Evolutionary conservation across 1,140 invertebrate genomes (phyloP).

Genomic region (Patella vulgata): DNA sequence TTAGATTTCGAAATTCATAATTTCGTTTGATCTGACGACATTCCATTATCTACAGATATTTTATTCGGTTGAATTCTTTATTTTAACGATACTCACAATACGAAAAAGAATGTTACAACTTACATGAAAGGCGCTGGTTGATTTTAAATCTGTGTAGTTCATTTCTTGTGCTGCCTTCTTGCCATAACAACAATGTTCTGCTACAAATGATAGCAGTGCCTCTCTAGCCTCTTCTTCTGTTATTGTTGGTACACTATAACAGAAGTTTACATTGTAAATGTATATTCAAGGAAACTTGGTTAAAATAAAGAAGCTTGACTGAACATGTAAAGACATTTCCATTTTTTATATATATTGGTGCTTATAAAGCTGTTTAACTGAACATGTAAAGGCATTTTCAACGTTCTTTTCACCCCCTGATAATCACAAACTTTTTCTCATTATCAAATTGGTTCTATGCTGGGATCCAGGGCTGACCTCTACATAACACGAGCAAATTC

Average conservation of each 20-base stretch:
- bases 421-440: background rate
- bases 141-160: conserved; percentile 68
- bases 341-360: background rate
- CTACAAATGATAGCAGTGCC: conserved; percentile 68
- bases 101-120: too few species aligned
- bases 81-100: too few species aligned
- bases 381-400: background rate
- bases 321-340: background rate
- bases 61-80: too few species aligned
- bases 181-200: conserved; percentile 72
- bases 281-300: too few species aligned
- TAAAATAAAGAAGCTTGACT: background rate
- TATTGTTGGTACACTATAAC: conserved; percentile 58
- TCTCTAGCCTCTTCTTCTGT: conserved; percentile 69
- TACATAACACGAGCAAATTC: too few species aligned
- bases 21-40: too few species aligned
- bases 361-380: background rate
- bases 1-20: too few species aligned
- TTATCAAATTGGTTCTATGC: background rate
- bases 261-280: conserved; percentile 1
- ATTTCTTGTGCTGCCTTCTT: conserved; percentile 68
- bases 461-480: too few species aligned
- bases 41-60: too few species aligned
- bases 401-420: background rate
- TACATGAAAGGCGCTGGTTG: conserved; percentile 72